phyloP scores from a whole-genome alignment of 2,888 invertebrate species.

The Trachelus troglodyta region DNA sequence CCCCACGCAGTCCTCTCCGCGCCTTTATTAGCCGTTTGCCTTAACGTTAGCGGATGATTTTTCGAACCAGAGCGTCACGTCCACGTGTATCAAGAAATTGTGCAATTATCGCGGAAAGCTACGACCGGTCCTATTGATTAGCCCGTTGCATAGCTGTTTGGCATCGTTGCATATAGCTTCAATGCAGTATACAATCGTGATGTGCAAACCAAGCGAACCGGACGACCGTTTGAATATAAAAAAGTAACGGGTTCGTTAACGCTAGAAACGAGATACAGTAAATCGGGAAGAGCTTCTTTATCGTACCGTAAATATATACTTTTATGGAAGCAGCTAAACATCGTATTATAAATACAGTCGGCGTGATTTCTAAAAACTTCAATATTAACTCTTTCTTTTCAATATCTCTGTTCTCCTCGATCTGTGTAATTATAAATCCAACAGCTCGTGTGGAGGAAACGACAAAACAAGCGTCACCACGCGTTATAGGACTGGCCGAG shows the following conservation, averaged over 20 bases:
- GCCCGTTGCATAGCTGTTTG: not conserved
- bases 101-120: not conserved
- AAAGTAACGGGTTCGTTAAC: not conserved
- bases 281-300: not conserved
- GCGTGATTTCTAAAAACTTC: not conserved
- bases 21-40: conserved; percentile 7
- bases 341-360: not conserved
- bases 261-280: not conserved
- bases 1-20: conserved; percentile 12
- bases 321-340: not conserved
- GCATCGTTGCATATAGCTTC: not conserved
- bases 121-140: not conserved
- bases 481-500: not conserved
- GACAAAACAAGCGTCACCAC: conserved; percentile 3
- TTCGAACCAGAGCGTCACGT: conserved; percentile 17
- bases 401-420: not conserved
- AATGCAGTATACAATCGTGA: not conserved
- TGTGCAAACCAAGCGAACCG: not conserved
- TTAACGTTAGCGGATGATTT: conserved; percentile 10
- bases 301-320: not conserved
- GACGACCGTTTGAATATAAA: not conserved
- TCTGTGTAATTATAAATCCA: not conserved
- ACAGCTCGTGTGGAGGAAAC: not conserved
- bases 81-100: not conserved
- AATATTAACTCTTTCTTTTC: not conserved